Conservation (phyloP, 2,113 vertebrate genomes). For the Megaceryle torquata region DNA sequence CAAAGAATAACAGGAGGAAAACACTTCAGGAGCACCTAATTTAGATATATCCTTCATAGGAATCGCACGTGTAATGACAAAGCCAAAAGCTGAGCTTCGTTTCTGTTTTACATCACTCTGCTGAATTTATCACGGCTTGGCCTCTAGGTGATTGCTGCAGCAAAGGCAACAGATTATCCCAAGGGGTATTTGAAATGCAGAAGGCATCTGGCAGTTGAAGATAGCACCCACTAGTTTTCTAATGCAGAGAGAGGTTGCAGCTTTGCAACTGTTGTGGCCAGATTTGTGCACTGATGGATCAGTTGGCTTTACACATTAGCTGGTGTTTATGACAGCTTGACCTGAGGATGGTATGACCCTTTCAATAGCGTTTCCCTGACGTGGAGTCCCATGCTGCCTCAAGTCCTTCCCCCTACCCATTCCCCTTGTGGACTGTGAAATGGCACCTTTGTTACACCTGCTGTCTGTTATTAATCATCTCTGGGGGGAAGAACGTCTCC, state of each 20-base stretch:
- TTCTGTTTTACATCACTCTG: not conserved
- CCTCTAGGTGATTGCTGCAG: not conserved
- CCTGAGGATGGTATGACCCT: not conserved
- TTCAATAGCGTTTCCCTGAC: not conserved
- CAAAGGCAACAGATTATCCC: not conserved
- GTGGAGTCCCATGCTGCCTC: not conserved
- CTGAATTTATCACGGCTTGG: not conserved
- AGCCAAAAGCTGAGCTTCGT: not conserved
- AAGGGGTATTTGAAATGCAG: not conserved
- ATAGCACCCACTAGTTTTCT: not conserved
- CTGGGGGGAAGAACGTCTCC: not conserved
- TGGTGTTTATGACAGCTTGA: not conserved
- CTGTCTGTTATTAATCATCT: not conserved
- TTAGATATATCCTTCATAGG: not conserved
- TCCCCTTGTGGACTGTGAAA: not conserved
- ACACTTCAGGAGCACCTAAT: rapidly evolving
- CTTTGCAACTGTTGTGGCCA: not conserved
- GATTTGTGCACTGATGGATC: not conserved
- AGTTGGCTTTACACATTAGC: not conserved
- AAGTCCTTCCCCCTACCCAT: not conserved
- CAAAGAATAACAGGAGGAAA: not conserved
- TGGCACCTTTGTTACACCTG: not conserved
- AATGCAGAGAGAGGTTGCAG: rapidly evolving
- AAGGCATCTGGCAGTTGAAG: not conserved
- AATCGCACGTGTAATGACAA: not conserved